Evolutionary conservation across 2,113 vertebrate genomes (phyloP).

Genomic region (Proteles cristata): DNA sequence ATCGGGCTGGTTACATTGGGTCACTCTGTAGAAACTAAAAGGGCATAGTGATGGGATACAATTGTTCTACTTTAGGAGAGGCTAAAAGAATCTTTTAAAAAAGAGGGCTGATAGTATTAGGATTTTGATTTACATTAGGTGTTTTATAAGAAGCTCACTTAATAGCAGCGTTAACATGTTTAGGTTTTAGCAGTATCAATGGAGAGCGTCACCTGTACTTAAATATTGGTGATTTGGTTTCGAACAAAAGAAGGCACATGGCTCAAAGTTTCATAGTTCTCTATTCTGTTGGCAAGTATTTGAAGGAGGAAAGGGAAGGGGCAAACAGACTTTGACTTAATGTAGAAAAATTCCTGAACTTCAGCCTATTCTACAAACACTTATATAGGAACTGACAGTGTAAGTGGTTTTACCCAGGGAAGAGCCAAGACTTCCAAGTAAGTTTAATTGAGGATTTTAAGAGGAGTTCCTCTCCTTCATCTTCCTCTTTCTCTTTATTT

Average conservation of each 20-base stretch:
- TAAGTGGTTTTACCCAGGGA: not conserved
- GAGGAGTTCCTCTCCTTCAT: not conserved
- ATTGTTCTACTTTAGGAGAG: slow-evolving; percentile 32
- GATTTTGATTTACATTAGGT: not conserved
- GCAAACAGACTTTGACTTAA: not conserved
- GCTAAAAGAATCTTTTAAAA: not conserved
- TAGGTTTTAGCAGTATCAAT: not conserved
- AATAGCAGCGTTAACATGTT: not conserved
- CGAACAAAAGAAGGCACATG: not conserved
- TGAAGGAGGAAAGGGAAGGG: not conserved
- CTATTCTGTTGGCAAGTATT: not conserved
- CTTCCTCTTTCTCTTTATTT: not conserved
- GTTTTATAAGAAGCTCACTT: not conserved
- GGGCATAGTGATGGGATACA: not conserved
- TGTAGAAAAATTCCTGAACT: not conserved
- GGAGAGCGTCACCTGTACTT: not conserved
- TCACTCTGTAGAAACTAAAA: not conserved
- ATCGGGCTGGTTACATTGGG: not conserved
- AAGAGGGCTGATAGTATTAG: not conserved
- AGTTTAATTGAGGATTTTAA: not conserved
- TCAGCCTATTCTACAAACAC: not conserved
- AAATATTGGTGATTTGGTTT: not conserved
- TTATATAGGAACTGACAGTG: not conserved
- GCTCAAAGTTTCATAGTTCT: not conserved
- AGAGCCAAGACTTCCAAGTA: not conserved